Evolutionary conservation across 2,797 vertebrate species (phyloP), one percentile per base, ranked within the genome.

Genomic region (Sebastes cheni): DNA sequence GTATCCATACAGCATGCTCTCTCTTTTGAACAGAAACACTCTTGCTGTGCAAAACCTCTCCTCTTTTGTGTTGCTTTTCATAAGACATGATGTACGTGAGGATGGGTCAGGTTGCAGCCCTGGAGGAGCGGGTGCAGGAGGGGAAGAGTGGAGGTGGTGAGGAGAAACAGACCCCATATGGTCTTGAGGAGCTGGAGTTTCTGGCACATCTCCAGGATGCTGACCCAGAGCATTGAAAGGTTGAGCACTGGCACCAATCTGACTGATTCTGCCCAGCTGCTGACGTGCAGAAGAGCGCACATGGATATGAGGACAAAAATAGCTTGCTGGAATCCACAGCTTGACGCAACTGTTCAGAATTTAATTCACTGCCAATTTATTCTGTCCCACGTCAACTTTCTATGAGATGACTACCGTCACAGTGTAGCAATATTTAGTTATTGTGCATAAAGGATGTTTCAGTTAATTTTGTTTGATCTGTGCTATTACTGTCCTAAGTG

Each of bases 211-310:
- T 89, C 91, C 83, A 84, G 82, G 80, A 91, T 52, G 69, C 83
- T 92, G 91, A 94, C 92, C 93, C 86, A 36, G 71, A 91, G 84
- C 71, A 30, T 29, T 77, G 66, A 83, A 75, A 88, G 83, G 90
- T 89, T 87, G 87, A 80, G 81, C 78, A 42, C 73, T 80, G 81
- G 88, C 91, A 90, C 82, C 23, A 4, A 81, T 89, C 87, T 86
- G 91, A 89, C 79, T 87, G 91, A 92, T 86, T 91, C 84, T 84
- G 83, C 90, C 91, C 90, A 83, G 89, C 91, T 88, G 91, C 90
- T 92, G 91, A 94, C 89, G 86, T 89, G 84, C 90, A 92, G 83
- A 85, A 85, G 72, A 75, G 73, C 65, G 29, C 82, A 85, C 87
- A 67, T 88, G 85, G 77, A 84, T 79, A 80, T 68, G 6, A 89